A percentile compares a stretch with the other conserved stretches of the same genome.
These are phyloP conservation scores for Malacoraja senta DNA, from an alignment of 2,797 vertebrate species.

Conservation along the genomic window DNA sequence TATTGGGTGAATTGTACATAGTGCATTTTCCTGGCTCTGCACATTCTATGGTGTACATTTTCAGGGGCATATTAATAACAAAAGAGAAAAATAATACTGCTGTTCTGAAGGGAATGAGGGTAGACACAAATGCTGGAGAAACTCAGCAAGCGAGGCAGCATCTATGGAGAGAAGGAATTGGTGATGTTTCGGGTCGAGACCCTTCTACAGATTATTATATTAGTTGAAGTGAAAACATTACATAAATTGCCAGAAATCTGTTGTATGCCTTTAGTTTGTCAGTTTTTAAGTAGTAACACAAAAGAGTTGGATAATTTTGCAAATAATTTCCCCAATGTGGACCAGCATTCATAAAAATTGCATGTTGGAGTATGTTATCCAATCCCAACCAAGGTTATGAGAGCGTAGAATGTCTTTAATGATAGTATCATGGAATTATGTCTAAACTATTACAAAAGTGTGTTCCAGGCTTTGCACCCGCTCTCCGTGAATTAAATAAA, in stretches of 20 bases:
- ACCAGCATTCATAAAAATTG: not conserved
- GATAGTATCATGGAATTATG: not conserved
- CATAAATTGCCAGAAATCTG: not conserved
- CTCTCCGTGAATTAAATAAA: not conserved
- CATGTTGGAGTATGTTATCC: not conserved
- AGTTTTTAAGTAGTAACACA: not conserved
- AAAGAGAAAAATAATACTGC: not conserved
- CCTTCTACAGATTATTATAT: too few species aligned
- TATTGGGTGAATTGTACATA: not conserved
- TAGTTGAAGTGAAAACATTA: not conserved
- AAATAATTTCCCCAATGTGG: not conserved
- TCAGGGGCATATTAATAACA: too few species aligned
- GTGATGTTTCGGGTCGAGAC: too few species aligned
- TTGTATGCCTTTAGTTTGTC: not conserved
- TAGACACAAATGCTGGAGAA: too few species aligned
- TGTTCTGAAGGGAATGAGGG: not conserved
- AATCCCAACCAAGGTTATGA: constrained; percentile 42
- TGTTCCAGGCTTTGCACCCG: not conserved
- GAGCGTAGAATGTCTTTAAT: constrained; percentile 42
- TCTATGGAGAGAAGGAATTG: too few species aligned
- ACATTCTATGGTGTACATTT: not conserved
- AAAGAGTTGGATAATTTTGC: not conserved
- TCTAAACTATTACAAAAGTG: not conserved
- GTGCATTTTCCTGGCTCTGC: not conserved
- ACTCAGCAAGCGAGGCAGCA: too few species aligned